Evolutionary conservation across 2,113 vertebrate genomes (phyloP), one percentile per base, ranked within the genome.

Genomic region (Haemorhous mexicanus): DNA sequence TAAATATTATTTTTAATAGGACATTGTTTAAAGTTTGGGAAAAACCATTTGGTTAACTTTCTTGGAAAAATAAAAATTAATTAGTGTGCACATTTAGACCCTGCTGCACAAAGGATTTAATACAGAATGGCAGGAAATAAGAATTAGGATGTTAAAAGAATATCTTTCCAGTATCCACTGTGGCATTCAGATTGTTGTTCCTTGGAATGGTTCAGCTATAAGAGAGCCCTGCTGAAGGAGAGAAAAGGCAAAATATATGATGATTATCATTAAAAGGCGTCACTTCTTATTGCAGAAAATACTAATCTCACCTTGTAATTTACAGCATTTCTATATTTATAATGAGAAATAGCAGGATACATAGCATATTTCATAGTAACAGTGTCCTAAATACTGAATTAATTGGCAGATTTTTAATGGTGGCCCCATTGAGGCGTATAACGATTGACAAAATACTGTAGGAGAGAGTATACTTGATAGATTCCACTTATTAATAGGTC

Each of bases 381-480:
- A 26, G 61, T 73, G 79, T 93, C 95, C 92, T 95, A 96, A 96
- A 95, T 96, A 87, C 64, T 78, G 76, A 86, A 95, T 94, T 96
- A 96, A 96, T 94, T 95, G 95, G 74, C 94, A 96, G 92, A 77
- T 95, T 94, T 96, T 96, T 96, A 96, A 96, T 94, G 93, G 90
- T 95, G 86, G 84, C 77, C 90, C 92, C 92, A 87, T 88, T 91
- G 95, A 96, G 95, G 94, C 83, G 22, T 96, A 82, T 95, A 93
- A 92, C 86, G 11, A 95, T 96, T 97, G 93, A 95, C 95, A 96
- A 93, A 95, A 93, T 96, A 96, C 95, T 84, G 73, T 84, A 81
- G 83, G 79, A 96, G 92, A 86, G 72, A 90, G 73, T 81, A 75
- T 93, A 89, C 89, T 94, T 97, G 93, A 97, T 96, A 96, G 95